Evolutionary conservation across 2,888 invertebrate species (phyloP), one percentile per base, ranked within the genome.

Genomic region (Glaucopsyche alexis): DNA sequence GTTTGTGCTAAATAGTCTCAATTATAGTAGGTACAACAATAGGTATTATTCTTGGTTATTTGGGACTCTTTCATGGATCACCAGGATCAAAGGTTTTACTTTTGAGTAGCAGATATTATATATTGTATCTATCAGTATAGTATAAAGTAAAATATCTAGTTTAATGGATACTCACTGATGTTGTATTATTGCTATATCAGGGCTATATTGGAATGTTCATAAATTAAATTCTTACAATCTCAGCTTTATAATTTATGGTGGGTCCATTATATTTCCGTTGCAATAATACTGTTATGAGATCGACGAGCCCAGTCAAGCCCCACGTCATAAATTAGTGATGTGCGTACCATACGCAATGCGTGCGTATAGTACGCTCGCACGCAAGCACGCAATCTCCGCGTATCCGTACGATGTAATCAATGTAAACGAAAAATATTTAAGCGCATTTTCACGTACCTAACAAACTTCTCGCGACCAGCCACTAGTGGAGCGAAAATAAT

Each of bases 401-500:
- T 29, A 60, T 60, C 55, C 9, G 5, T 60, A 60, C 11, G 52
- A 16, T 60, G 55, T 60, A 60, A 55, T 29, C 55, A 55, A 55
- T 11, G 11, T 55, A 55, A 19, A 19, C 5, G 16, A 19, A 29
- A 29, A 11, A 38, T 60, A 38, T 60, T 38, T 60, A 38, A 13
- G 60, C 60, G 60, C 60, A 60, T 60, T 60, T 60, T 13, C 60
- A 60, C 29, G 55, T 55, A n/a, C n/a, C n/a, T n/a, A n/a, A n/a
- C 19, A 29, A 60, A 13, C 29, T 60, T 47, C 69, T 49, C 69
- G 69, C 49, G 49, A 42, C 47, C 69, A 47, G 19, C 47, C 69
- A 69, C 69, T 69, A 67, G 16, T 67, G 45, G 67, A 67, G 67
- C 67, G 19, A 47, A 19, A 66, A 66, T 19, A 19, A 45, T 47